A percentile compares a stretch with the other conserved stretches of the same genome.
Evolutionary conservation across 2,113 vertebrate genomes (phyloP).

Genomic region (Stigmatopora nigra): DNA sequence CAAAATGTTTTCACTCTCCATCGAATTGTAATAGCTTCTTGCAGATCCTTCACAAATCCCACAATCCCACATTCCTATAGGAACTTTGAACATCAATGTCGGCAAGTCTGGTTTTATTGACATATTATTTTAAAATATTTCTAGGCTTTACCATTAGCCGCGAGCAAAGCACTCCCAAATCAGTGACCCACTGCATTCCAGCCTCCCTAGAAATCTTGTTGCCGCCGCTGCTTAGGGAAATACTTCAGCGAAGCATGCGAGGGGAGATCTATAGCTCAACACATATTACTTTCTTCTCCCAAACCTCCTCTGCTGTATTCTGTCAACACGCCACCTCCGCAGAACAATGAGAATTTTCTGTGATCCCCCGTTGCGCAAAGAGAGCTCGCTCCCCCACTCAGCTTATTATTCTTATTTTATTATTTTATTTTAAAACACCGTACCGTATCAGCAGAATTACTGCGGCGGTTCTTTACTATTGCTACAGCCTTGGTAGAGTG

Average conservation of each 20-base stretch:
- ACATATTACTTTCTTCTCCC: conserved; percentile 34
- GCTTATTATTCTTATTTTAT: conserved; percentile 28
- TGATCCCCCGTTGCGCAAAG: conserved; percentile 45
- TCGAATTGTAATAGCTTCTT: conserved; percentile 34
- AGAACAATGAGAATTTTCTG: conserved; percentile 53
- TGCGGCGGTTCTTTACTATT: conserved; percentile 36
- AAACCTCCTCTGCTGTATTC: conserved; percentile 13
- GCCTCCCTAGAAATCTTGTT: conserved; percentile 22
- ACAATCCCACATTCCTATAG: conserved; percentile 21
- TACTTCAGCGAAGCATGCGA: conserved; percentile 25
- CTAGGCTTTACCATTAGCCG: background rate
- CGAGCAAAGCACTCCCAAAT: conserved; percentile 19
- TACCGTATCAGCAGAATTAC: conserved; percentile 68
- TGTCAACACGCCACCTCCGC: conserved; percentile 28
- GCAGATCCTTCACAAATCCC: conserved; percentile 37
- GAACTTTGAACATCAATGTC: background rate
- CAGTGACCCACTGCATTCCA: conserved; percentile 16
- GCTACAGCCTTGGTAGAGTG: conserved; percentile 58
- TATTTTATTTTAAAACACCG: conserved; percentile 49
- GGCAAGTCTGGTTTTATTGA: background rate
- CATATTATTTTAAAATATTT: background rate
- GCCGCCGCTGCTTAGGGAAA: conserved; percentile 24
- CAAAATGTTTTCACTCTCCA: conserved; percentile 13
- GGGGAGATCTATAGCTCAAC: conserved; percentile 37
- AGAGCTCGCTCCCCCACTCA: conserved; percentile 28